Base-by-base conservation (phyloP, 1,140 invertebrate genomes). In the Ylistrum balloti region DNA sequence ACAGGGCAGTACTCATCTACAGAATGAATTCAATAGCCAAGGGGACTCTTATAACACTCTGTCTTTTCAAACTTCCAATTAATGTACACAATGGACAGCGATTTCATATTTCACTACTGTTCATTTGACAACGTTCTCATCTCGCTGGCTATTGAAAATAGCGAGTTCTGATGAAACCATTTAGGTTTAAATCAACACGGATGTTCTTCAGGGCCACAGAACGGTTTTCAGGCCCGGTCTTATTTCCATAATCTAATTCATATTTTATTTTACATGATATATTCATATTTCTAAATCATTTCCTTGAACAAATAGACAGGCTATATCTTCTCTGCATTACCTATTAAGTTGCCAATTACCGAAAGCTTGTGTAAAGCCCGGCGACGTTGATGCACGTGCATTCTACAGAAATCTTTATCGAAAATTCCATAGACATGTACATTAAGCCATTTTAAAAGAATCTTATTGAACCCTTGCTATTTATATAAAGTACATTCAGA, bases 201-300 rank as follows among this genome's bases (percentile, higher is more conserved):
- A 28, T n/a, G 56, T 1, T 74, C 56, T 28, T 74, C 56, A 17
- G 56, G 56, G n/a, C 56, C 56, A 28, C 56, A 74, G 56, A 74
- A 74, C 56, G 56, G 56, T n/a, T 74, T 74, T 74, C 22, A 74
- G 11, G n/a, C 56, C 22, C 28, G 56, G 28, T 74, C 56, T 74
- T 28, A 74, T 74, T 74, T 74, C 56, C 56, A 74, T 74, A 74
- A 74, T 74, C 56, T n/a, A 74, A 74, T 74, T 74, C 22, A 74
- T 5, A 74, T 74, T 74, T 74, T 74, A 74, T 74, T 74, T 74
- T 74, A 74, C 17, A 74, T 74, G 56, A 74, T 28, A 74, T 74
- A 74, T 74, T 74, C 56, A 74, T 74, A 74, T 74, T 74, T 74
- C 56, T 74, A 74, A 74, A 74, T 74, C 56, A 74, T 74, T 74